These are phyloP conservation scores for Sarcophaga carnaria DNA, from an alignment of 2,888 invertebrate genomes.

Conservation along the genomic window DNA sequence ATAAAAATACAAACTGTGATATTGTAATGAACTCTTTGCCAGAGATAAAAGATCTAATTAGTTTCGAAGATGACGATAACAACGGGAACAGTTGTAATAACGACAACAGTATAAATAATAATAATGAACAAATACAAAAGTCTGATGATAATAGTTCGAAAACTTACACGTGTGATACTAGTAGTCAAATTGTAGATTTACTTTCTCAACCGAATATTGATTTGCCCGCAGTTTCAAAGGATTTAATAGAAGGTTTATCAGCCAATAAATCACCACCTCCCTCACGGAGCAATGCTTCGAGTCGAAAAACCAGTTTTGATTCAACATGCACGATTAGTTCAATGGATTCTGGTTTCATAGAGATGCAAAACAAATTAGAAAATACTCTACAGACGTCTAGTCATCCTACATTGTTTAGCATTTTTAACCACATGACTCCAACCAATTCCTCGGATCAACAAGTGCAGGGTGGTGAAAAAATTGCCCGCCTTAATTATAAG, in stretches of 20 bases:
- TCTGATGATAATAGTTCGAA: conserved; percentile 27
- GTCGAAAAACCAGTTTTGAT: conserved; percentile 82
- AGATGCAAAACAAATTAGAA: conserved; percentile 81
- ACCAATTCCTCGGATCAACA: conserved; percentile 1
- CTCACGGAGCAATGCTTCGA: conserved; percentile 78
- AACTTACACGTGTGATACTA: conserved; percentile 58
- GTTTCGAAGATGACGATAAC: conserved; percentile 78
- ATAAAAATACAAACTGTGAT: conserved; percentile 72
- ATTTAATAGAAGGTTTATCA: conserved; percentile 16
- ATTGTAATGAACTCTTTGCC: conserved; percentile 69
- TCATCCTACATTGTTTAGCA: conserved; percentile 69
- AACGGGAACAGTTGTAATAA: not conserved
- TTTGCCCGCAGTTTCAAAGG: conserved; percentile 32
- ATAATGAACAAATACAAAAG: not conserved
- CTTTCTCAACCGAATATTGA: conserved; percentile 75
- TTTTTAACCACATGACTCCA: conserved; percentile 62
- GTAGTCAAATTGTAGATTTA: conserved; percentile 72
- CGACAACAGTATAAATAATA: conserved; percentile 3
- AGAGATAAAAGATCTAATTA: conserved; percentile 78
- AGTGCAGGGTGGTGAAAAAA: conserved; percentile 75
- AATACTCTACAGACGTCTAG: conserved; percentile 63
- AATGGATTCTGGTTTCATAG: conserved; percentile 82
- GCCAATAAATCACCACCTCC: conserved; percentile 71
- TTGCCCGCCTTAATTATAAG: conserved; percentile 79
- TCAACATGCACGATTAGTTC: conserved; percentile 82